phyloP scores from a whole-genome alignment of 2,113 vertebrate species.

The Toxotes chatareus region DNA sequence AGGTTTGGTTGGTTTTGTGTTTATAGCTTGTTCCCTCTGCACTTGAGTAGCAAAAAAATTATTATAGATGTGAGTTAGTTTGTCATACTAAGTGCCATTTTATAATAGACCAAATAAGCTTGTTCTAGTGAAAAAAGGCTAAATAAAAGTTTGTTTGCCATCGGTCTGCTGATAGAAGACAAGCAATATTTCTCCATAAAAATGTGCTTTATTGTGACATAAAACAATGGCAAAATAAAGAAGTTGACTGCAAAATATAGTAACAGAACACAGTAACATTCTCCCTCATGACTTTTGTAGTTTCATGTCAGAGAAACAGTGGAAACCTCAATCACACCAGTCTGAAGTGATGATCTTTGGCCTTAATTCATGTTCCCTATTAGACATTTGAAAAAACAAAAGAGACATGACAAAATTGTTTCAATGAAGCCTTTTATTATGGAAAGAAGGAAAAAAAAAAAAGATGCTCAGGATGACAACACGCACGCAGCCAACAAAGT shows the following conservation, averaged over 20 bases:
- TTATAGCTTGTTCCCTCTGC: not conserved
- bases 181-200: conserved; percentile 60
- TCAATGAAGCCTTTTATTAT: conserved; percentile 77
- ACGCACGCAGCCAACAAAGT: conserved; percentile 50
- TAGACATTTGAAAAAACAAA: conserved; percentile 9
- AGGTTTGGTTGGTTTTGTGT: too few relatives aligned
- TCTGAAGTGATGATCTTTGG: conserved; percentile 63
- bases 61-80: too few relatives aligned
- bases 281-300: conserved; percentile 39
- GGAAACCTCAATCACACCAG: conserved; percentile 26
- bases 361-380: conserved; percentile 36
- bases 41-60: not conserved
- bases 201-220: conserved; percentile 85
- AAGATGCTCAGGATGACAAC: conserved; percentile 59
- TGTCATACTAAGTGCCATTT: not conserved
- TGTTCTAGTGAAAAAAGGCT: not conserved
- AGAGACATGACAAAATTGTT: conserved; percentile 51
- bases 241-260: conserved; percentile 58
- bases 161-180: conserved; percentile 42
- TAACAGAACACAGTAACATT: conserved; percentile 47
- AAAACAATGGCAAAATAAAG: conserved; percentile 60
- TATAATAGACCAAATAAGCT: not conserved
- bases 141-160: not conserved
- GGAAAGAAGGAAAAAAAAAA: conserved; percentile 50
- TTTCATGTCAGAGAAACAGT: conserved; percentile 8